phyloP scores from a whole-genome alignment of 2,888 invertebrate genomes.

The Heliconius aoede region DNA sequence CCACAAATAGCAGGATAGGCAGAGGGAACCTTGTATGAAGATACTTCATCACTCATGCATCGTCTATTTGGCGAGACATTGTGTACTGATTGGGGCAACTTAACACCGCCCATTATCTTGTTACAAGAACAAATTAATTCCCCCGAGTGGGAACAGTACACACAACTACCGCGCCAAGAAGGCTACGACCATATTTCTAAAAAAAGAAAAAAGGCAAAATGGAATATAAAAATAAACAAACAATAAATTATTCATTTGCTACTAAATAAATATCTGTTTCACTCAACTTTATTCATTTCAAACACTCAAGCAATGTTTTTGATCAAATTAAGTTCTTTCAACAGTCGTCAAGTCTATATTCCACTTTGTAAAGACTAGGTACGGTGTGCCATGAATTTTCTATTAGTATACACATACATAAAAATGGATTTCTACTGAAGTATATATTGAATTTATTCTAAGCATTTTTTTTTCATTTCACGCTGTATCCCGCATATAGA shows the following conservation, averaged over 20 bases:
- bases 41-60: not conserved
- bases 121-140: no score
- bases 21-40: not conserved
- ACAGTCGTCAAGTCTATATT: slow-evolving; percentile 9
- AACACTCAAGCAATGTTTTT: not conserved
- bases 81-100: no score
- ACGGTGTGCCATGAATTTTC: not conserved
- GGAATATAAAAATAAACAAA: not conserved
- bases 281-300: not conserved
- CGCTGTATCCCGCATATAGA: no score
- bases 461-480: no score
- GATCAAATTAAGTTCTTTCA: slow-evolving; percentile 3
- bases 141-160: not conserved
- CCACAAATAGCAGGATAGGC: not conserved
- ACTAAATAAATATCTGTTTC: not conserved
- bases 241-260: not conserved
- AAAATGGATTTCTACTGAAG: no score
- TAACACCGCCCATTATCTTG: no score
- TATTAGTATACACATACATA: not conserved
- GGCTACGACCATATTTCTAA: not conserved
- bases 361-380: not conserved
- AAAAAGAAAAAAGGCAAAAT: not conserved
- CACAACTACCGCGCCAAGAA: not conserved
- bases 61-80: not conserved
- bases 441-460: no score